Base-by-base conservation (phyloP, 2,113 vertebrate species). In the Sitta europaea region DNA sequence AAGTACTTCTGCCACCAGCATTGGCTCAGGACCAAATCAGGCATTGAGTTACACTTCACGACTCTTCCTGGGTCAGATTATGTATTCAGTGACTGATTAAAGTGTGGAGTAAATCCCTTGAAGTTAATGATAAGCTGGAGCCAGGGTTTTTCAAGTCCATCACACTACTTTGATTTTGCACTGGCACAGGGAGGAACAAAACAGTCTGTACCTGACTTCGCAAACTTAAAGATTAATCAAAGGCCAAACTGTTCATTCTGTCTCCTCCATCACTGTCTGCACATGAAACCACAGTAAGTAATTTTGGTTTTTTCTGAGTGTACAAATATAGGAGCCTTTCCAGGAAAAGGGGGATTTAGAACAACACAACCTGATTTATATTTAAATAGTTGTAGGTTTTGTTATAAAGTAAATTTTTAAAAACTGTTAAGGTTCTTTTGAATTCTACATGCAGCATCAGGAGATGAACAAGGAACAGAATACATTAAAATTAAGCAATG, bases 101-200 rank as follows among this genome's bases (percentile, higher is more conserved):
- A 94, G 75, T 67, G 61, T 51, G 48, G 45, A 95, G 73, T 68
- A 90, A 96, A 88, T 84, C 92, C 55, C 88, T 78, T 94, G 90
- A 95, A 94, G 95, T 95, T 93, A 94, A 91, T 75, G 88, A 96
- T 94, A 90, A 96, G n/a, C 68, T 76, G 88, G 57, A 96, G 82
- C 48, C 82, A 92, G 58, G 91, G n/a, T 80, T 93, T 92, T 51
- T 95, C 0, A 4, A 96, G 67, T 67, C 75, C 55, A 94, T 86
- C 66, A 58, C 0, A 2, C 43, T 71, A 61, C 85, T 90, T 88
- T 80, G 90, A 93, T 90, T 88, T 74, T 81, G 47, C 48, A 57
- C 48, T 2, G 1, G 48, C 40, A 58, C 21, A 88, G 48, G 8
- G 38, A 86, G 48, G 82, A 93, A 88, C 48, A 74, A 71, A 94